Conservation (phyloP, 2,888 invertebrate species). For the Nezara viridula region DNA sequence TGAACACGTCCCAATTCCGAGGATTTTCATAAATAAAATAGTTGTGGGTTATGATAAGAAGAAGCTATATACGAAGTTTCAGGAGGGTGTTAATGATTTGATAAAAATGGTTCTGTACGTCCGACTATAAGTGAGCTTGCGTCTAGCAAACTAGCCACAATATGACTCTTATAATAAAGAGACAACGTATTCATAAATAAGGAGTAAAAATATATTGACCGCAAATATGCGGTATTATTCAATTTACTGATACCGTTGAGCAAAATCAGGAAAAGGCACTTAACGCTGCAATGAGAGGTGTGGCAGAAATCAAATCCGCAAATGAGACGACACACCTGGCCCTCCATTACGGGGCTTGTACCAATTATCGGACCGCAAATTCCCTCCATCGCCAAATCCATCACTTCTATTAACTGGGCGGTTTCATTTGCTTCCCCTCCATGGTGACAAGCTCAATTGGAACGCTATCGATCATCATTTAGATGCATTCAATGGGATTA, state of each 20-base stretch:
- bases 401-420: slow-evolving; percentile 43
- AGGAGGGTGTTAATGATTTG: too few species aligned
- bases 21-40: too few species aligned
- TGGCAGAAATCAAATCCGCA: background rate
- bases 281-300: background rate
- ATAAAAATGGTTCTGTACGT: too few species aligned
- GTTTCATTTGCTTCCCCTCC: background rate
- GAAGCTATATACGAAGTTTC: too few species aligned
- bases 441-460: background rate
- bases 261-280: background rate
- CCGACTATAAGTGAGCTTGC: too few species aligned
- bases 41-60: too few species aligned
- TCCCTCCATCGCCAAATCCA: slow-evolving; percentile 13
- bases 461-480: background rate
- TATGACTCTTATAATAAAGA: too few species aligned
- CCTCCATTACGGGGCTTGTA: slow-evolving; percentile 31
- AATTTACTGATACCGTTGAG: background rate
- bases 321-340: background rate
- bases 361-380: slow-evolving; percentile 32
- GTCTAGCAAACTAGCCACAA: too few species aligned
- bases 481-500: background rate
- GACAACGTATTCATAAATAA: too few species aligned
- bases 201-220: too few species aligned
- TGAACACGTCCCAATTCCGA: too few species aligned
- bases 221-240: too few species aligned